Conservation (phyloP, 2,888 invertebrate genomes). For the Drosophila histrio region DNA sequence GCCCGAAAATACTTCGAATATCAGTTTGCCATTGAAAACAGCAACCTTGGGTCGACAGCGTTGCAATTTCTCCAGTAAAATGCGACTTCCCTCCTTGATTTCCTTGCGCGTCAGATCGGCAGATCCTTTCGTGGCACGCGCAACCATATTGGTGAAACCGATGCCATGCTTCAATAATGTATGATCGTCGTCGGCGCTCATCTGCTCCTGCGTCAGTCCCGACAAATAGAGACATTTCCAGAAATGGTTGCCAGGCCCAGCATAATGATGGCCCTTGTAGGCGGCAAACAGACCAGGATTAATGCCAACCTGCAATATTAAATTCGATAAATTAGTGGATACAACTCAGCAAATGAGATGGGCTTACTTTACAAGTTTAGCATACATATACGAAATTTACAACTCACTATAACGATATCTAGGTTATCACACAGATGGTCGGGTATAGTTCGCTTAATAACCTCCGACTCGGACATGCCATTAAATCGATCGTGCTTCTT, state of each 20-base stretch:
- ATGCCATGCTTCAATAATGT: conserved; percentile 96
- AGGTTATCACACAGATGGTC: conserved; percentile 97
- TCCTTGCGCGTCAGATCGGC: conserved; percentile 97
- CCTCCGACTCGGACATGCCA: conserved; percentile 98
- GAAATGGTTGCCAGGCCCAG: conserved; percentile 99
- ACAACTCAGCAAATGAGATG: neutral
- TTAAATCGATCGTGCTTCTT: conserved; percentile 98
- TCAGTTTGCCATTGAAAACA: conserved; percentile 99
- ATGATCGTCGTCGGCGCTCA: conserved; percentile 98
- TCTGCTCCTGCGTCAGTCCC: conserved; percentile 96
- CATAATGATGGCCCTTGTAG: conserved; percentile 99
- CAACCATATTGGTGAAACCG: conserved; percentile 99
- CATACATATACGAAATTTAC: conserved; percentile 84
- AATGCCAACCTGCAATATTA: conserved; percentile 92
- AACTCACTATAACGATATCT: conserved; percentile 99
- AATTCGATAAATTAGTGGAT: neutral
- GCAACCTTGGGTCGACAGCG: conserved; percentile 98
- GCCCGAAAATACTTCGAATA: conserved; percentile 98
- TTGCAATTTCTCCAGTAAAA: conserved; percentile 94
- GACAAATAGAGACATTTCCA: conserved; percentile 99
- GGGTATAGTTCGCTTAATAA: conserved; percentile 95
- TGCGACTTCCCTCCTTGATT: conserved; percentile 96
- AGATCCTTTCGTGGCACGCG: conserved; percentile 97
- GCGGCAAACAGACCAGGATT: conserved; percentile 99
- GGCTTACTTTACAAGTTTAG: neutral